phyloP scores from a whole-genome alignment of 2,113 vertebrate genomes.

The Sinosuthora webbiana region DNA sequence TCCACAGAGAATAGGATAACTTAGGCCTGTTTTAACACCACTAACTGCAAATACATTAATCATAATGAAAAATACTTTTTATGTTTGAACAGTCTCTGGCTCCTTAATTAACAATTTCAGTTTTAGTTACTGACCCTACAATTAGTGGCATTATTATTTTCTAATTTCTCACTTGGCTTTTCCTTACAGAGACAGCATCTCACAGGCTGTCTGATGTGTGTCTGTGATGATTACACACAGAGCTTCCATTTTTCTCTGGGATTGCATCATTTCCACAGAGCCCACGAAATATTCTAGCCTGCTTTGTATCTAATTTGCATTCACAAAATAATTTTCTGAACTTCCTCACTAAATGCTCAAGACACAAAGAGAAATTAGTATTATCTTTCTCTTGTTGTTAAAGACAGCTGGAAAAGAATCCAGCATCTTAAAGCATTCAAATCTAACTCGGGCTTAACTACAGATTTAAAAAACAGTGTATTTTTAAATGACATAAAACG shows the following conservation, averaged over 20 bases:
- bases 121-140: fast-evolving
- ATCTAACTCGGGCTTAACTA: background rate
- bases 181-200: background rate
- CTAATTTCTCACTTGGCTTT: background rate
- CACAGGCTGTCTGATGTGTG: background rate
- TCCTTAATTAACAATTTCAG: background rate
- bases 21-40: background rate
- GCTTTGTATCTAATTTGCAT: background rate
- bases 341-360: constrained; percentile 6
- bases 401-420: background rate
- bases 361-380: background rate
- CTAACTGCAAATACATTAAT: background rate
- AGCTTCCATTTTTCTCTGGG: background rate
- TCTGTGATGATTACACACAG: background rate
- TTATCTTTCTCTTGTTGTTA: background rate
- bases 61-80: background rate
- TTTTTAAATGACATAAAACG: background rate
- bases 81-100: background rate
- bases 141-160: background rate
- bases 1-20: background rate
- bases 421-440: background rate
- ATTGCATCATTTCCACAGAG: background rate
- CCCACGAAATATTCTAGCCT: background rate
- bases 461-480: background rate
- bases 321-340: background rate